Evolutionary conservation across 1,140 invertebrate genomes (phyloP), one percentile per base, ranked within the genome.

Genomic region (Dendrolimus kikuchii): DNA sequence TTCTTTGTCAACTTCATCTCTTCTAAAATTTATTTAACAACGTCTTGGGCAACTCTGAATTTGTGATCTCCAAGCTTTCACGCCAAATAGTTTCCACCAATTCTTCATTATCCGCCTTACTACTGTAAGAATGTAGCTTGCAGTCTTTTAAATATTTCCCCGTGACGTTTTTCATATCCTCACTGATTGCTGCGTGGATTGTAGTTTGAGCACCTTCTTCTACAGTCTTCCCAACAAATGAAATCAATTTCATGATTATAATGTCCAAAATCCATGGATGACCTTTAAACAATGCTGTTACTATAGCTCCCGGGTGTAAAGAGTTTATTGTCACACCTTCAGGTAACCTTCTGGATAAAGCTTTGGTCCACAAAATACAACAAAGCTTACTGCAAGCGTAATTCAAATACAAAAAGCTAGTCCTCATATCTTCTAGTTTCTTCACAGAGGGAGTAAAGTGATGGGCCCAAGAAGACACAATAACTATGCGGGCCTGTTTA

Each of bases 351-450:
- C 84, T 87, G 0, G 89, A 81, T 7, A 95, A 79, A 59, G 93
- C 90, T 53, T 77, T 88, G 0, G 90, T 89, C 74, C 94, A 94
- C 4, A 94, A 68, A 36, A 93, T 73, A 58, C 93, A 91, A 9
- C 91, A 92, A 5, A 94, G 68, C 84, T 95, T 95, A 57, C 91
- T 93, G 58, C 91, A 91, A 4, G 70, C 61, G 70, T 94, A 95
- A 8, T 72, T 82, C 40, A 49, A 61, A 0, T 68, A 55, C 5
- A 88, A 67, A 49, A 77, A 81, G 45, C 91, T 91, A 2, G 67
- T 71, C 48, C 88, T 89, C 43, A 90, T 82, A 5, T 73, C 88
- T 60, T 91, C 90, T 5, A 94, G 55, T 7, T 64, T 93, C 89
- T 23, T 90, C 74, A 44, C 90, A 86, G 56, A 92, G 77, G 94